Evolutionary conservation across 2,113 vertebrate genomes (phyloP).

Genomic region (Mastomys coucha): DNA sequence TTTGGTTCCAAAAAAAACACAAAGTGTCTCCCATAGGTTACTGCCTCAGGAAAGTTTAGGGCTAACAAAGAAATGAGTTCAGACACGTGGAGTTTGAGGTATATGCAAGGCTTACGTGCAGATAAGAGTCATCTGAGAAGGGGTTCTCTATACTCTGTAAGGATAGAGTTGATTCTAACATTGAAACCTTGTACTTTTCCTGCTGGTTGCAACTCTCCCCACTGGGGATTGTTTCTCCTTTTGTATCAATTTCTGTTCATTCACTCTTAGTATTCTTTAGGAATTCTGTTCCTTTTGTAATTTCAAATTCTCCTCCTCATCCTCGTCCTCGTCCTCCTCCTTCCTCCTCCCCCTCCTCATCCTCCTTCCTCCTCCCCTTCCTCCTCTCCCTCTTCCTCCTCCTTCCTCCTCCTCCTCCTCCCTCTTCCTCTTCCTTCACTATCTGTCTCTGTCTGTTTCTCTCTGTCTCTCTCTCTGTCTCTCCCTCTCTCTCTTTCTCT

Average conservation of each 20-base stretch:
- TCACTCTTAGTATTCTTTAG: background rate
- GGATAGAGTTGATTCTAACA: background rate
- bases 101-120: background rate
- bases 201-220: background rate
- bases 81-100: background rate
- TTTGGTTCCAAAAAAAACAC: background rate
- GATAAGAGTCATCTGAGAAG: background rate
- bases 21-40: background rate
- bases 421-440: no score
- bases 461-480: no score
- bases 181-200: background rate
- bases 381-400: no score
- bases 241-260: background rate
- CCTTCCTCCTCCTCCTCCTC: no score
- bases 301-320: background rate
- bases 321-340: background rate
- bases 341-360: no score
- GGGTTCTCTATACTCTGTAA: background rate
- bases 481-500: no score
- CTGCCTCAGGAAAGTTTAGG: background rate
- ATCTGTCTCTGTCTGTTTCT: no score
- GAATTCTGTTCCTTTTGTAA: background rate
- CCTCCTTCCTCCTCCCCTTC: no score
- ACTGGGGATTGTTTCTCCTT: background rate
- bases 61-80: background rate